Conservation (phyloP, 2,797 vertebrate genomes). For the Cuniculus paca region DNA sequence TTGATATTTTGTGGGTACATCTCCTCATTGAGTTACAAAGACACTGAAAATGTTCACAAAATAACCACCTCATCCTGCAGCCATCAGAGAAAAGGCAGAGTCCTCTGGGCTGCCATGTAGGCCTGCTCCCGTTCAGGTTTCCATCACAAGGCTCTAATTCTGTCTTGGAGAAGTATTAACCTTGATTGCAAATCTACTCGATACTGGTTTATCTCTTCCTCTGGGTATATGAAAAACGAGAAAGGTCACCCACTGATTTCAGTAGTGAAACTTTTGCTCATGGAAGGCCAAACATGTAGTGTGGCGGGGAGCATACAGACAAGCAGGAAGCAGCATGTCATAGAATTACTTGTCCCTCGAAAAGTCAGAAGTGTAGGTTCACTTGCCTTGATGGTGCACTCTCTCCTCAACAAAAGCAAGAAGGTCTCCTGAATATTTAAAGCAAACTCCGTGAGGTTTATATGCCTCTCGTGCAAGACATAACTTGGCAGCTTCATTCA, state of each 20-base stretch:
- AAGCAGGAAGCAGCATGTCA: slow-evolving; percentile 78
- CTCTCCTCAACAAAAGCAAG: background rate
- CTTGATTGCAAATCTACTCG: slow-evolving; percentile 63
- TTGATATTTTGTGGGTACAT: background rate
- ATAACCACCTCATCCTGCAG: background rate
- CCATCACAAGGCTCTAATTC: background rate
- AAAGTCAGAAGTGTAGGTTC: background rate
- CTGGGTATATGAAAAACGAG: slow-evolving; percentile 69
- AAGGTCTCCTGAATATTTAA: background rate
- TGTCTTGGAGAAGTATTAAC: slow-evolving; percentile 25
- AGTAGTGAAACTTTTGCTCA: slow-evolving; percentile 85
- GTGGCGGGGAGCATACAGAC: slow-evolving; percentile 73
- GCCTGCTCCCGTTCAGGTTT: background rate
- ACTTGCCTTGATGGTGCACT: background rate
- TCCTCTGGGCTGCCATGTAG: background rate
- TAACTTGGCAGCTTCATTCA: background rate
- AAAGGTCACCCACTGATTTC: slow-evolving; percentile 85
- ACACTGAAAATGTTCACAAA: background rate
- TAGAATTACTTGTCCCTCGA: slow-evolving; percentile 53
- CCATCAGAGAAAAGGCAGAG: background rate
- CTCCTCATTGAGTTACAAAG: background rate
- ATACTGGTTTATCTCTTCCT: slow-evolving; percentile 72
- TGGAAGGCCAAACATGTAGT: slow-evolving; percentile 77
- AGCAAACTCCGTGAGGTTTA: background rate
- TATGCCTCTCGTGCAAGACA: background rate